phyloP scores from a whole-genome alignment of 1,140 invertebrate genomes.

The Streblospio benedicti region DNA sequence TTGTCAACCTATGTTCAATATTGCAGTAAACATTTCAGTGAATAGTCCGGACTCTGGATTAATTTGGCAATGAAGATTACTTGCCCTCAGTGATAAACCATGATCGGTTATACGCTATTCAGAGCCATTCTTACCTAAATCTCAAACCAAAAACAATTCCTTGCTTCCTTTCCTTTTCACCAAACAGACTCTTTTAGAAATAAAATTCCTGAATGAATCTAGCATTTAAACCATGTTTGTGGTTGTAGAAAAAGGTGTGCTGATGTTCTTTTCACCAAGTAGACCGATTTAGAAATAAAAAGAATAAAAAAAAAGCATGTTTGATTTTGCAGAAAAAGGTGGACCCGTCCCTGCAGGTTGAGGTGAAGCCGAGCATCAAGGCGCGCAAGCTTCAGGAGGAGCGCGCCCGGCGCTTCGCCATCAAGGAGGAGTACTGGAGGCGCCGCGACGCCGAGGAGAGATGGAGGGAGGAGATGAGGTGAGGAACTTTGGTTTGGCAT shows the following conservation, averaged over 20 bases:
- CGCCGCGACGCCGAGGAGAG: slow-evolving; percentile 36
- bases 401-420: slow-evolving; percentile 61
- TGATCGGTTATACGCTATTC: neutral
- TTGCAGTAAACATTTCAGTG: too few species aligned
- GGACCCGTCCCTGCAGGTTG: slow-evolving; percentile 85
- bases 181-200: too few species aligned
- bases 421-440: slow-evolving; percentile 60
- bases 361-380: slow-evolving; percentile 75
- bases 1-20: too few species aligned
- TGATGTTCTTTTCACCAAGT: too few species aligned
- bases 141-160: neutral
- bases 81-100: neutral
- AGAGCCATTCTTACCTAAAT: neutral
- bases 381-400: slow-evolving; percentile 71
- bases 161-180: neutral
- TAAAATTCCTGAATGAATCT: too few species aligned
- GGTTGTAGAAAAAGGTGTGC: too few species aligned
- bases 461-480: slow-evolving; percentile 15
- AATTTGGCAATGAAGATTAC: neutral
- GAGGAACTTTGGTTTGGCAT: neutral
- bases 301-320: neutral
- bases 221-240: too few species aligned
- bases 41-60: too few species aligned
- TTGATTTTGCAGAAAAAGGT: slow-evolving; percentile 53
- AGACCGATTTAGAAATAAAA: too few species aligned